Conservation (phyloP, 2,113 vertebrate species). For the Apistogramma diplotaenia region DNA sequence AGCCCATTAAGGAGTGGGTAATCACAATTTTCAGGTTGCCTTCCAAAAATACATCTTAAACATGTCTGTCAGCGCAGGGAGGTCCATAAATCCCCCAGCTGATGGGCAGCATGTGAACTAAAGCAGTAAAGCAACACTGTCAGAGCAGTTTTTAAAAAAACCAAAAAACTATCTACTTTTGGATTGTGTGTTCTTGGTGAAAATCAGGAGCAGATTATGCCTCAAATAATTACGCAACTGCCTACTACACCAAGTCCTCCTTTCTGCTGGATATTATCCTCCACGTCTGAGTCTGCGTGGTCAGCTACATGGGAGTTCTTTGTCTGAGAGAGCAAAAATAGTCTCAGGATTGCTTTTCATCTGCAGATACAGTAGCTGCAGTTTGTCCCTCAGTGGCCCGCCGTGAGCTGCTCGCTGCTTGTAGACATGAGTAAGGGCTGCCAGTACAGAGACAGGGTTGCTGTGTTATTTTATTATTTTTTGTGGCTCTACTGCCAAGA, state of each 20-base stretch:
- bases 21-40: neutral
- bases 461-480: conserved; percentile 46
- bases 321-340: conserved; percentile 43
- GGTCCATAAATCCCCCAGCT: neutral
- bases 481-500: conserved; percentile 27
- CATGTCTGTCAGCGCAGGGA: neutral
- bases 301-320: conserved; percentile 47
- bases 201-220: conserved; percentile 33
- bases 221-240: conserved; percentile 55
- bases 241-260: conserved; percentile 27
- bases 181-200: neutral
- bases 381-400: conserved; percentile 33
- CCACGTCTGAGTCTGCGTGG: conserved; percentile 25
- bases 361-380: conserved; percentile 48
- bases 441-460: conserved; percentile 13
- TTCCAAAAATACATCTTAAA: conserved; percentile 26
- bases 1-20: neutral
- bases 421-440: conserved; percentile 28
- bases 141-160: neutral
- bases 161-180: neutral
- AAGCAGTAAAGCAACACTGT: conserved; percentile 1
- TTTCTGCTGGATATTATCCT: conserved; percentile 33
- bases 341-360: conserved; percentile 32
- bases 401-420: conserved; percentile 15
- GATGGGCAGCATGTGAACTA: neutral